Percentiles rank a stretch among this genome's conserved stretches.
These are phyloP conservation scores for Tillus elongatus DNA, from an alignment of 2,888 invertebrate species.

Conservation along the genomic window DNA sequence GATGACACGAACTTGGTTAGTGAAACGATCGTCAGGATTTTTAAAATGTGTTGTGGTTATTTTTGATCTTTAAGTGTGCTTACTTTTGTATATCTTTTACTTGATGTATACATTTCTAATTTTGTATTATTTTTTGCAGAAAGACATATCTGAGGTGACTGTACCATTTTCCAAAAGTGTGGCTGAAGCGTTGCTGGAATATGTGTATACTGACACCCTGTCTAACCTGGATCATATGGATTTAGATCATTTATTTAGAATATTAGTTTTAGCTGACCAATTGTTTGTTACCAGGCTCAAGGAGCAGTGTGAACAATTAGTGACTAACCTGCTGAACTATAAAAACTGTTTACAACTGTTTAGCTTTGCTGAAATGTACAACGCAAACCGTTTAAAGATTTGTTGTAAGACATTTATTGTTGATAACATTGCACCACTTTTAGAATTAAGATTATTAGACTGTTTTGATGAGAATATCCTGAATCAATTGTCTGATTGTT, in stretches of 20 bases:
- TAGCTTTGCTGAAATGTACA: constrained; percentile 66
- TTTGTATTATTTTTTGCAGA: constrained; percentile 20
- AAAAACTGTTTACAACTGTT: constrained; percentile 70
- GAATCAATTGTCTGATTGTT: constrained; percentile 57
- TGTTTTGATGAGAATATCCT: constrained; percentile 52
- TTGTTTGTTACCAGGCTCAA: constrained; percentile 62
- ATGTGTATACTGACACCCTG: constrained; percentile 63
- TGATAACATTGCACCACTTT: constrained; percentile 60
- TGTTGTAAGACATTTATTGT: constrained; percentile 71
- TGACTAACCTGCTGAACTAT: constrained; percentile 57
- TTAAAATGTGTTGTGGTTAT: no score
- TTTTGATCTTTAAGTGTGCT: no score
- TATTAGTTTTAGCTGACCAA: constrained; percentile 73
- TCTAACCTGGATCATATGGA: constrained; percentile 52
- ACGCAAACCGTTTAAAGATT: constrained; percentile 60
- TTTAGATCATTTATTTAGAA: constrained; percentile 60
- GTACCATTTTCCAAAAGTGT: constrained; percentile 54
- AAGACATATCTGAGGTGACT: constrained; percentile 26
- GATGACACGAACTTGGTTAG: no score
- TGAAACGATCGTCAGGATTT: no score
- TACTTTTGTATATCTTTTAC: no score
- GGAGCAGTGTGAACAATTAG: constrained; percentile 59
- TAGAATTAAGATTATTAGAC: constrained; percentile 61
- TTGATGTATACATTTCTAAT: no score
- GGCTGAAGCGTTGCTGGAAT: constrained; percentile 61